Conservation (phyloP, 2,797 vertebrate species). For the Pangasius larnaudii region DNA sequence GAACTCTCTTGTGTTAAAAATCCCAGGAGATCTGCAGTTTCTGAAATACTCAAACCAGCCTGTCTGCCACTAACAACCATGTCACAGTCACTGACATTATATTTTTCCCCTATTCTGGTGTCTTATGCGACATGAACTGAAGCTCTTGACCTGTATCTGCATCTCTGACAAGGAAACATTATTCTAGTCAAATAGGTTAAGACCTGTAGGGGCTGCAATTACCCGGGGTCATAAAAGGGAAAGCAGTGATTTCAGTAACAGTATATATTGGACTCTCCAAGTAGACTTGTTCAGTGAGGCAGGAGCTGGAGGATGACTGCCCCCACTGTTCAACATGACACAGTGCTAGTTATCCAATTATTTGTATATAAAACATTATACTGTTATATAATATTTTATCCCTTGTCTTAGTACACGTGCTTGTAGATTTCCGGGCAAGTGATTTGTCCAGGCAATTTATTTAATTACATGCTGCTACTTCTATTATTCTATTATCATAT, state of each 20-base stretch:
- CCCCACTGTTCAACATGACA: conserved; percentile 20
- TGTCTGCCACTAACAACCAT: neutral
- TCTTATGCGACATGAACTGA: neutral
- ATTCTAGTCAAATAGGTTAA: neutral
- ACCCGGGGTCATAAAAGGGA: neutral
- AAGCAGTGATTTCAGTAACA: neutral
- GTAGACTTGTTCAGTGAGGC: neutral
- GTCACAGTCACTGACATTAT: neutral
- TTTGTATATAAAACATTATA: neutral
- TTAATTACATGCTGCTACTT: neutral
- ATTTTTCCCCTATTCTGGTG: no score
- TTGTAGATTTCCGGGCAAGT: neutral
- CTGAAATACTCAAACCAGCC: neutral
- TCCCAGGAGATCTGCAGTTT: neutral
- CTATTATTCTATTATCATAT: neutral
- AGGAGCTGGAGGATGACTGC: conserved; percentile 12
- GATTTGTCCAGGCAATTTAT: neutral
- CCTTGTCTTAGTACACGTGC: neutral
- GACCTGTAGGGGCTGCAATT: neutral
- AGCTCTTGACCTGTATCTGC: neutral
- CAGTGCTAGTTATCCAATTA: conserved; percentile 14
- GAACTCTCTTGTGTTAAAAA: neutral
- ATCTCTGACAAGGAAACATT: neutral
- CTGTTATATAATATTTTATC: neutral
- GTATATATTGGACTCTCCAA: neutral